Evolutionary conservation across 1,140 invertebrate genomes (phyloP).

Genomic region (Pachyrhynchus sulphureomaculatus): DNA sequence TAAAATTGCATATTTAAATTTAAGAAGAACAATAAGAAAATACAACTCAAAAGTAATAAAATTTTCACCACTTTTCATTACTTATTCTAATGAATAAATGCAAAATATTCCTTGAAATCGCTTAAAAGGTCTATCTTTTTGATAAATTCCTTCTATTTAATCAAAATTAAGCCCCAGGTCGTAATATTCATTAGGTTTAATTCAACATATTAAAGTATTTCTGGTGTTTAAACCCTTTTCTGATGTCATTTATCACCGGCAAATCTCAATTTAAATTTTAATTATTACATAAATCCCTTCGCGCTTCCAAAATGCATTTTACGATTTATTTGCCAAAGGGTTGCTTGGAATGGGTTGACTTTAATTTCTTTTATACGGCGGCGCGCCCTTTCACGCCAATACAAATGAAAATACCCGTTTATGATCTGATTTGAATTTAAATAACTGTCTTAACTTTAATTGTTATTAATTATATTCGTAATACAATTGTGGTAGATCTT

Average conservation of each 20-base stretch:
- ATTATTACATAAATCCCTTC: constrained; percentile 34
- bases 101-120: no score
- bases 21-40: no score
- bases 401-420: constrained; percentile 10
- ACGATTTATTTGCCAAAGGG: constrained; percentile 31
- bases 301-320: constrained; percentile 25
- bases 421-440: constrained; percentile 22
- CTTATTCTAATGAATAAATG: no score
- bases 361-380: constrained; percentile 31
- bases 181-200: constrained; percentile 34
- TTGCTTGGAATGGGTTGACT: no score
- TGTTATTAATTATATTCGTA: no score
- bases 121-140: no score
- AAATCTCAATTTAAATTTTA: constrained; percentile 37
- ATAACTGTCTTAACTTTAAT: constrained; percentile 11
- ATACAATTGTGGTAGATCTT: no score
- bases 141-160: constrained; percentile 31
- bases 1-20: no score
- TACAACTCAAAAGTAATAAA: no score
- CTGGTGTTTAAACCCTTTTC: constrained; percentile 27
- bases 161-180: constrained; percentile 30
- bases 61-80: no score
- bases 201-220: constrained; percentile 34
- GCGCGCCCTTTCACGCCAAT: constrained; percentile 13
- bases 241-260: constrained; percentile 33